Evolutionary conservation across 2,797 vertebrate species (phyloP).

Genomic region (Sparidentex hasta): DNA sequence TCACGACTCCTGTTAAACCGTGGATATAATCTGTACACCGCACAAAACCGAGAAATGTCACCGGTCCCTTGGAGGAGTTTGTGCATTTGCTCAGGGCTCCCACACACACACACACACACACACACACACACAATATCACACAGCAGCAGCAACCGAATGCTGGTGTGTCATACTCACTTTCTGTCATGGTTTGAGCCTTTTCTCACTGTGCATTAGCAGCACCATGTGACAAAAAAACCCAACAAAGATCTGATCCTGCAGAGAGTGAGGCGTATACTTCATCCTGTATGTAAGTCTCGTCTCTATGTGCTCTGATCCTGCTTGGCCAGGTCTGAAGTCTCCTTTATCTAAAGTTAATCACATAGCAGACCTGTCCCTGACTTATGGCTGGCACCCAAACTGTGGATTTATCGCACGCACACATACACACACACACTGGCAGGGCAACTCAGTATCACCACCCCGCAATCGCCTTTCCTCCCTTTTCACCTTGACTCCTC

Average conservation of each 20-base stretch:
- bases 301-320: conserved; percentile 46
- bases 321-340: conserved; percentile 47
- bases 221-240: conserved; percentile 15
- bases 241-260: too few species aligned
- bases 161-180: conserved; percentile 52
- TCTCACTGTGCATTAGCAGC: conserved; percentile 16
- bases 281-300: conserved; percentile 30
- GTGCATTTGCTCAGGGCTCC: conserved; percentile 58
- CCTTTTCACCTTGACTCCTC: conserved; percentile 55
- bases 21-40: conserved; percentile 64
- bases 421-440: conserved; percentile 33
- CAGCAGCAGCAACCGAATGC: conserved; percentile 36
- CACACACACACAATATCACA: conserved; percentile 15
- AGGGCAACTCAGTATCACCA: conserved; percentile 41
- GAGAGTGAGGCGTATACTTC: not conserved
- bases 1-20: conserved; percentile 63
- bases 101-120: conserved; percentile 10
- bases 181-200: conserved; percentile 32
- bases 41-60: conserved; percentile 76
- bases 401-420: conserved; percentile 64
- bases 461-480: conserved; percentile 30
- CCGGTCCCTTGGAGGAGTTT: conserved; percentile 66
- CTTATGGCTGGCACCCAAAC: conserved; percentile 55
- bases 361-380: conserved; percentile 46
- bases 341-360: conserved; percentile 71